Evolutionary conservation across 2,888 invertebrate genomes (phyloP).

Genomic region (Melieria picta): DNA sequence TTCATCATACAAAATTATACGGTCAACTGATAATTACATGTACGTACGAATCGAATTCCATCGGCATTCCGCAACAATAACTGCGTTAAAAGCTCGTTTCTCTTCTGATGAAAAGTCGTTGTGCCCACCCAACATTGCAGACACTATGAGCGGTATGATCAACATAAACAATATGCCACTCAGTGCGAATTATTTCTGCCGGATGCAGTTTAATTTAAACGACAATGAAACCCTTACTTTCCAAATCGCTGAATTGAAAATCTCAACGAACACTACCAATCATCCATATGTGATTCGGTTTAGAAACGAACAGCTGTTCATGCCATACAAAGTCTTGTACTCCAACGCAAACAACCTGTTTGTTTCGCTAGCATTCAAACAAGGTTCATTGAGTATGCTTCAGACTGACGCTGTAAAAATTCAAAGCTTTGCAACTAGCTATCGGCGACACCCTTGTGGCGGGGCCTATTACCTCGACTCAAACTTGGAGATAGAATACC

Average conservation of each 20-base stretch:
- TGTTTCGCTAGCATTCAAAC: conserved; percentile 42
- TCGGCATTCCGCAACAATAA: conserved; percentile 57
- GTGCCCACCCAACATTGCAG: conserved; percentile 67
- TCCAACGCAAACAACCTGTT: conserved; percentile 42
- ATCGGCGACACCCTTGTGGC: conserved; percentile 76
- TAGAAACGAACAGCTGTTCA: conserved; percentile 22
- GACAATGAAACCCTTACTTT: conserved; percentile 52
- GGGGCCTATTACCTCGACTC: conserved; percentile 64
- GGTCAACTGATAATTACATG: conserved; percentile 75
- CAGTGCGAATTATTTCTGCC: conserved; percentile 49
- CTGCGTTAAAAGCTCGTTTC: conserved; percentile 77
- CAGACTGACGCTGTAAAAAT: conserved; percentile 42
- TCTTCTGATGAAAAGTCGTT: conserved; percentile 71
- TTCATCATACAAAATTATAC: conserved; percentile 63
- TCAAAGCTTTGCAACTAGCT: conserved; percentile 66
- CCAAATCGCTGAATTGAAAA: conserved; percentile 21
- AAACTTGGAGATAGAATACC: conserved; percentile 42
- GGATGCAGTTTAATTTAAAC: conserved; percentile 42
- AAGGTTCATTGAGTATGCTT: conserved; percentile 46
- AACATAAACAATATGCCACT: neutral
- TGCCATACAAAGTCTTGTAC: neutral
- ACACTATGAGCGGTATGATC: conserved; percentile 53
- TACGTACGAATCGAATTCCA: conserved; percentile 67
- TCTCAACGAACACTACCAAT: neutral
- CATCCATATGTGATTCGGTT: conserved; percentile 34